Evolutionary conservation across 2,797 vertebrate species (phyloP).

Genomic region (Antennarius maculatus): DNA sequence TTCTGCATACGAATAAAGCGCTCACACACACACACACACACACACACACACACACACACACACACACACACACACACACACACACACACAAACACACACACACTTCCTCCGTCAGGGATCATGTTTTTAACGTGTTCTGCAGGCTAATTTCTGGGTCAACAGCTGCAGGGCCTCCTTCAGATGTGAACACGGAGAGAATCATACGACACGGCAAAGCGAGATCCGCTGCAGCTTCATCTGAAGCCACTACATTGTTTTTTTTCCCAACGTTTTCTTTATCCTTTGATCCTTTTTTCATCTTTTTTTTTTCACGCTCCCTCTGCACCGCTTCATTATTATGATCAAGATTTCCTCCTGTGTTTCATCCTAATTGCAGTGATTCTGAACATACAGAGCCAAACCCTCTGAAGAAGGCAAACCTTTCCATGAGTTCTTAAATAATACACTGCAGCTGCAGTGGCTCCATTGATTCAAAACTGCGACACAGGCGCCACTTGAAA

Average conservation of each 20-base stretch:
- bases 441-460: not conserved
- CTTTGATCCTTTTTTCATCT: not conserved
- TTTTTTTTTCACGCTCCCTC: not conserved
- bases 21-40: constrained; percentile 6
- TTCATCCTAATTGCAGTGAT: not conserved
- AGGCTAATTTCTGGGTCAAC: constrained; percentile 67
- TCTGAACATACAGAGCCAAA: not conserved
- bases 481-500: not conserved
- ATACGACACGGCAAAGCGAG: constrained; percentile 38
- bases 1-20: constrained; percentile 54
- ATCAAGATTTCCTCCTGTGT: not conserved
- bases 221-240: constrained; percentile 16
- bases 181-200: constrained; percentile 40
- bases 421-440: not conserved
- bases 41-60: constrained; percentile 11
- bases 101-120: constrained; percentile 46
- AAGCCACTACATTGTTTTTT: not conserved
- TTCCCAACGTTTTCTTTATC: not conserved
- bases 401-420: not conserved
- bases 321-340: constrained; percentile 3
- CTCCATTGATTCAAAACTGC: constrained; percentile 1
- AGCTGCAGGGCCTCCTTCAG: constrained; percentile 48
- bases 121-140: constrained; percentile 50
- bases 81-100: constrained; percentile 3
- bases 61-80: constrained; percentile 4